These are phyloP conservation scores for Psephotus haematonotus DNA, from an alignment of 2,113 vertebrate species.

Conservation along the genomic window DNA sequence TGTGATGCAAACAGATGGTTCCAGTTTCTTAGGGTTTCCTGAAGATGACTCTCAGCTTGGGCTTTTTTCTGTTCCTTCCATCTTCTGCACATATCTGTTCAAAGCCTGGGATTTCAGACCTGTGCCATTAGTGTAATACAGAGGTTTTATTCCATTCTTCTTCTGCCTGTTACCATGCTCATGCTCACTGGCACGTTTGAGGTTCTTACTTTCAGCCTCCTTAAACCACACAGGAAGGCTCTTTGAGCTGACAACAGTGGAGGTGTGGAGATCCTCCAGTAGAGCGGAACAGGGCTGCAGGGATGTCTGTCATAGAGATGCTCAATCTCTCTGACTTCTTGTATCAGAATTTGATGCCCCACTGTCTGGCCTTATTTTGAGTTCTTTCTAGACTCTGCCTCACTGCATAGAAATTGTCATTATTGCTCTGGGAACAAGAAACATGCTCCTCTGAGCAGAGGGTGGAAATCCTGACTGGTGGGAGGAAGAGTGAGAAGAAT, in stretches of 20 bases:
- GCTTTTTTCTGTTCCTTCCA: neutral
- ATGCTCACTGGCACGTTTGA: rapidly evolving
- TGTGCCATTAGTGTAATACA: rapidly evolving
- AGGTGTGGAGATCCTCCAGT: too few species aligned
- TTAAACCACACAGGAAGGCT: rapidly evolving
- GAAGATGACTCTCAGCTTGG: neutral
- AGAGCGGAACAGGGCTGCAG: neutral
- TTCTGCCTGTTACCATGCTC: rapidly evolving
- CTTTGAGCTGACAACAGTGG: neutral
- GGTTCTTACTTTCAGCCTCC: neutral
- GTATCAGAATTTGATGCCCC: rapidly evolving
- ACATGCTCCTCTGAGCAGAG: rapidly evolving
- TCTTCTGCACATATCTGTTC: rapidly evolving
- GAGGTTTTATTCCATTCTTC: neutral
- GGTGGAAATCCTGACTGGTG: neutral
- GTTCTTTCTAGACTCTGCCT: neutral
- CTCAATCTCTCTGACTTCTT: neutral
- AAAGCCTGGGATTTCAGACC: neutral
- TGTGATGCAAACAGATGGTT: neutral
- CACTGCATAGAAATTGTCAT: rapidly evolving
- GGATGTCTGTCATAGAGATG: neutral
- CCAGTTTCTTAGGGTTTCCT: neutral
- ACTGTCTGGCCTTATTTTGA: rapidly evolving
- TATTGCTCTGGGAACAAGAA: neutral
- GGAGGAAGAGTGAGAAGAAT: neutral